phyloP scores from a whole-genome alignment of 2,888 invertebrate species.

The Cremastinae sp. region DNA sequence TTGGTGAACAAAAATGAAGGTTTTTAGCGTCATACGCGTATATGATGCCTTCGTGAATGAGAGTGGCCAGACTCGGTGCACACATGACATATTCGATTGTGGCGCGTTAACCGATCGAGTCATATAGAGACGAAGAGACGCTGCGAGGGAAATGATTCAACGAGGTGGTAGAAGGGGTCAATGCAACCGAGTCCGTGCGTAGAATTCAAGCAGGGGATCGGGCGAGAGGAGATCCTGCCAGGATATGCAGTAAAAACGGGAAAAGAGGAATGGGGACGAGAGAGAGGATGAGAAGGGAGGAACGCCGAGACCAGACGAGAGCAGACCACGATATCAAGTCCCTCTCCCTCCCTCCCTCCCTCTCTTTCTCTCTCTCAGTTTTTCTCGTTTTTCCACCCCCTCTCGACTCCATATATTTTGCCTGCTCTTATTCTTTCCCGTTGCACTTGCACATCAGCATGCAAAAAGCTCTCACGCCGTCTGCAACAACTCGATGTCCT shows the following conservation, averaged over 20 bases:
- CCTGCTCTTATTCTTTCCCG: constrained; percentile 29
- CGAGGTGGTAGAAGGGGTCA: constrained; percentile 29
- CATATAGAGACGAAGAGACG: constrained; percentile 29
- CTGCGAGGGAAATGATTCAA: constrained; percentile 45
- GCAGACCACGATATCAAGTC: constrained; percentile 36
- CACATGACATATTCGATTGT: constrained; percentile 12
- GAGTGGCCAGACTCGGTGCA: neutral
- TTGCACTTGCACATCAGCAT: constrained; percentile 43
- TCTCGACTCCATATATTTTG: constrained; percentile 10
- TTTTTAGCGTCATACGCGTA: constrained; percentile 1
- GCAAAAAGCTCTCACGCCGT: constrained; percentile 44
- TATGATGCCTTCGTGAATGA: neutral
- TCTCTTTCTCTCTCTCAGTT: constrained; percentile 28
- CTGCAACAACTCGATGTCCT: constrained; percentile 21
- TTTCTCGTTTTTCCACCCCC: constrained; percentile 6
- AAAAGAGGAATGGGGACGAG: constrained; percentile 13
- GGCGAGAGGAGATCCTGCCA: neutral
- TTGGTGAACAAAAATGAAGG: neutral
- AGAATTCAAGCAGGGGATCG: constrained; percentile 24
- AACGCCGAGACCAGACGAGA: constrained; percentile 28
- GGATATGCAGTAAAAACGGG: neutral
- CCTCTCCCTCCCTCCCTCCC: constrained; percentile 26
- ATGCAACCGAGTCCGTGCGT: constrained; percentile 29
- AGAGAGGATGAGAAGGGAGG: constrained; percentile 37
- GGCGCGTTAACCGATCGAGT: constrained; percentile 39